Evolutionary conservation across 1,140 invertebrate genomes (phyloP).

Genomic region (Ceratoteleas bidentatus): DNA sequence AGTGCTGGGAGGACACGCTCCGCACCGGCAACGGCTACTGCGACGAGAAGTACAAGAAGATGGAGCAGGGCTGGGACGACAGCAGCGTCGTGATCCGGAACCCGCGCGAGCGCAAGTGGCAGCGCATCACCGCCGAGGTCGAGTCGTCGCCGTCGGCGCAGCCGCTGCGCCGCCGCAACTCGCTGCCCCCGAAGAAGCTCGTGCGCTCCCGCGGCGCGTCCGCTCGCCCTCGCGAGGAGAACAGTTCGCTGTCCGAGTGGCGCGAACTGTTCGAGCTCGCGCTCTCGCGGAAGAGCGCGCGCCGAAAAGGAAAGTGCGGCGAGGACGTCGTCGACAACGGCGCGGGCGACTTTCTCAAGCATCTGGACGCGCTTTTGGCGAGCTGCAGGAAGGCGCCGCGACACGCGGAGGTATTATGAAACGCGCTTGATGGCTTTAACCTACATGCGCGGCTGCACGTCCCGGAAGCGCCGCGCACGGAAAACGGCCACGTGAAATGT

Average conservation of each 20-base stretch:
- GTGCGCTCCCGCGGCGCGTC: slow-evolving; percentile 18
- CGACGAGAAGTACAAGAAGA: slow-evolving; percentile 71
- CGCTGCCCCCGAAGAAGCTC: slow-evolving; percentile 55
- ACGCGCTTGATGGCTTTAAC: slow-evolving; percentile 42
- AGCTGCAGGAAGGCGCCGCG: slow-evolving; percentile 70
- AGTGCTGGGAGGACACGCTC: slow-evolving; percentile 78
- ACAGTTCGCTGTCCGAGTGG: slow-evolving; percentile 77
- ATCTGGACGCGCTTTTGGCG: slow-evolving; percentile 72
- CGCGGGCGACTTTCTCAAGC: slow-evolving; percentile 73
- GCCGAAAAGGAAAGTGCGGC: slow-evolving; percentile 57
- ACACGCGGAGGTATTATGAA: slow-evolving; percentile 66
- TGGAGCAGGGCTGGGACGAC: slow-evolving; percentile 78
- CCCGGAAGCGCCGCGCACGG: background rate
- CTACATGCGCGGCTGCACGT: slow-evolving; percentile 34
- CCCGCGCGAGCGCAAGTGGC: slow-evolving; percentile 74
- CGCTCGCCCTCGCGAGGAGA: slow-evolving; percentile 54
- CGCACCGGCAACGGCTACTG: slow-evolving; percentile 60
- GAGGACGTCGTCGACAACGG: slow-evolving; percentile 35
- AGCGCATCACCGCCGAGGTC: slow-evolving; percentile 73
- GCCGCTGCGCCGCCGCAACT: slow-evolving; percentile 42
- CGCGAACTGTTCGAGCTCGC: slow-evolving; percentile 82
- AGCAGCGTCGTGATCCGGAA: slow-evolving; percentile 72
- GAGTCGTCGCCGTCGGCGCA: slow-evolving; percentile 57
- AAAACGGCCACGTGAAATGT: slow-evolving; percentile 45
- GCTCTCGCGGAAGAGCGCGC: slow-evolving; percentile 77